Evolutionary conservation across 2,797 vertebrate species (phyloP).

Genomic region (Meda fulgida): DNA sequence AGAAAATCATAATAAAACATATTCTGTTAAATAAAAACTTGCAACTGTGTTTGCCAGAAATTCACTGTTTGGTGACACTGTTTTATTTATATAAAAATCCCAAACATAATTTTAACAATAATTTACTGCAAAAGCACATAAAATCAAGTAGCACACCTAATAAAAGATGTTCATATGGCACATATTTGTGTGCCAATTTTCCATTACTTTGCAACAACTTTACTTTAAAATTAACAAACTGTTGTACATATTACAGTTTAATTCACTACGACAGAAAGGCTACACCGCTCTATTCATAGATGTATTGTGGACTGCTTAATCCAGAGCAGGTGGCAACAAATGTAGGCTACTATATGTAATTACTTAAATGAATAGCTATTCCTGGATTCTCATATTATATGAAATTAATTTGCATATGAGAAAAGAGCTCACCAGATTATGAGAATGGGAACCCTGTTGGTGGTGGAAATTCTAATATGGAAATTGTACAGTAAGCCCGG

Average conservation of each 20-base stretch:
- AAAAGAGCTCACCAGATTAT: not conserved
- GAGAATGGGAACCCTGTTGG: not conserved
- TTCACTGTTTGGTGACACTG: not conserved
- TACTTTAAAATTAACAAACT: not conserved
- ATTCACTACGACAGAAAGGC: not conserved
- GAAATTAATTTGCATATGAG: not conserved
- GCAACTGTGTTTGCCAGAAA: not conserved
- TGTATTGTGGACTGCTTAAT: not conserved
- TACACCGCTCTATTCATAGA: not conserved
- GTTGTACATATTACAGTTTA: not conserved
- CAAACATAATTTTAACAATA: too few relatives aligned
- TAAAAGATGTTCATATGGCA: not conserved
- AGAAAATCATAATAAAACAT: not conserved
- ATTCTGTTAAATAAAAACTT: not conserved
- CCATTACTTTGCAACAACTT: not conserved
- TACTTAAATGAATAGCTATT: not conserved
- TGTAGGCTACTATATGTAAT: constrained; percentile 6
- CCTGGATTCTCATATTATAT: constrained; percentile 12
- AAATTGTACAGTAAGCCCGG: not conserved
- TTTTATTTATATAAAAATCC: too few relatives aligned
- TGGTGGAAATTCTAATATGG: not conserved
- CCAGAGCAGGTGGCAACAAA: constrained; percentile 6
- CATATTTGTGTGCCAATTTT: not conserved
- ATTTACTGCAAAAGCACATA: too few relatives aligned
- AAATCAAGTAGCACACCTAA: not conserved